These are phyloP conservation scores for Saturnia pavonia DNA, from an alignment of 2,888 invertebrate genomes.

Conservation along the genomic window DNA sequence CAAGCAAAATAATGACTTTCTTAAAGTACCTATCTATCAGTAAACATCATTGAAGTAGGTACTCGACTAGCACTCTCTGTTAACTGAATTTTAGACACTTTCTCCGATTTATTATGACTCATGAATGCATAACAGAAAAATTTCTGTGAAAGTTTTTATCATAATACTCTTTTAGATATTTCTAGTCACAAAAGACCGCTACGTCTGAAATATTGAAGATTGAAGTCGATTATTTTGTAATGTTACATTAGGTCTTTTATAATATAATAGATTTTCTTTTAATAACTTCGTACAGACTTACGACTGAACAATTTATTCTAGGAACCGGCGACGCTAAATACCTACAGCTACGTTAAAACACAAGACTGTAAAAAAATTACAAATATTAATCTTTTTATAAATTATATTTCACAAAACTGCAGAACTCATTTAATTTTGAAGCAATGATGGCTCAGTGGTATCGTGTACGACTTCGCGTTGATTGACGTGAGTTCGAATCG, in stretches of 20 bases:
- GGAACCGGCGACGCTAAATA: no score
- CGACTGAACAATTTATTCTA: no score
- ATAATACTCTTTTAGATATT: not conserved
- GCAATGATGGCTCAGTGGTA: no score
- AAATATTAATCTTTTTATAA: no score
- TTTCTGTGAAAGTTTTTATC: not conserved
- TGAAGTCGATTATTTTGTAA: not conserved
- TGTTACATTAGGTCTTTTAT: not conserved
- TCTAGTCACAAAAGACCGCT: not conserved
- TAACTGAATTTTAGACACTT: conserved; percentile 10
- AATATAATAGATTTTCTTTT: not conserved
- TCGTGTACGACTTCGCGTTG: no score
- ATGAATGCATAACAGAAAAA: conserved; percentile 6
- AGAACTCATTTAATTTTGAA: no score
- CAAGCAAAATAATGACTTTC: not conserved
- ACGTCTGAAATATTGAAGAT: not conserved
- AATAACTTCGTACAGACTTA: not conserved
- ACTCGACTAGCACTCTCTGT: not conserved
- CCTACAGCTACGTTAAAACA: no score
- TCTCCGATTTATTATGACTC: conserved; percentile 6
- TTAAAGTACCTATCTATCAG: not conserved
- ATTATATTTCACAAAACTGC: no score
- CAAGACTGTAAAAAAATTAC: no score
- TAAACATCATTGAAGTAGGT: conserved; percentile 1
- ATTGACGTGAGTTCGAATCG: no score